Percentiles rank a stretch among this genome's conserved stretches.
Evolutionary conservation across 1,140 invertebrate genomes (phyloP).

Genomic region (Dolichoris vasculosae): DNA sequence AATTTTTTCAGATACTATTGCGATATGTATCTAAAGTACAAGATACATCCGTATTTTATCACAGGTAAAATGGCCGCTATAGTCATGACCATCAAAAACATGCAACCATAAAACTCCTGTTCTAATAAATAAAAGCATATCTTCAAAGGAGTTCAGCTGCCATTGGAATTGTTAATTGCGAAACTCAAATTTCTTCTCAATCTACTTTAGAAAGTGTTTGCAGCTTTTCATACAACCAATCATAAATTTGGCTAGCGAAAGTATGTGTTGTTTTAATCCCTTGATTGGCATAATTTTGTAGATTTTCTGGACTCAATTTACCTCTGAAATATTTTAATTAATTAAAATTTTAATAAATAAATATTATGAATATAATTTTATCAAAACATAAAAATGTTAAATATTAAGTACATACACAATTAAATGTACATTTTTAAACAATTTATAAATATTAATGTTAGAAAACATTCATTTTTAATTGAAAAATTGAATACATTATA

Average conservation of each 20-base stretch:
- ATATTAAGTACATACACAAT: too few relatives aligned
- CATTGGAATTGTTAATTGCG: conserved; percentile 43
- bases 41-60: conserved; percentile 63
- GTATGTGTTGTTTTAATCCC: conserved; percentile 80
- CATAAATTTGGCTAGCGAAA: conserved; percentile 79
- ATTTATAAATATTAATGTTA: neutral
- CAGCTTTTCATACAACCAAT: conserved; percentile 84
- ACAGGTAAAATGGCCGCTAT: conserved; percentile 70
- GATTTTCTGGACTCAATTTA: conserved; percentile 83
- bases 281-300: conserved; percentile 79
- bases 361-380: too few relatives aligned
- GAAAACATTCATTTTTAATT: neutral
- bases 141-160: conserved; percentile 56
- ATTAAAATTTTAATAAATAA: too few relatives aligned
- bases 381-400: too few relatives aligned
- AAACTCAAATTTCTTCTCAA: conserved; percentile 49
- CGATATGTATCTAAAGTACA: conserved; percentile 56
- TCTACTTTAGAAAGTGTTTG: conserved; percentile 81
- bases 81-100: conserved; percentile 64
- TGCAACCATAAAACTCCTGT: conserved; percentile 55
- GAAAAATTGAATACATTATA: neutral
- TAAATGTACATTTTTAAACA: neutral
- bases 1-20: conserved; percentile 56
- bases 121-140: conserved; percentile 67
- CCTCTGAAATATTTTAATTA: conserved; percentile 77